These are phyloP conservation scores for Pogonus chalceus DNA, from an alignment of 1,140 invertebrate species.

Conservation along the genomic window DNA sequence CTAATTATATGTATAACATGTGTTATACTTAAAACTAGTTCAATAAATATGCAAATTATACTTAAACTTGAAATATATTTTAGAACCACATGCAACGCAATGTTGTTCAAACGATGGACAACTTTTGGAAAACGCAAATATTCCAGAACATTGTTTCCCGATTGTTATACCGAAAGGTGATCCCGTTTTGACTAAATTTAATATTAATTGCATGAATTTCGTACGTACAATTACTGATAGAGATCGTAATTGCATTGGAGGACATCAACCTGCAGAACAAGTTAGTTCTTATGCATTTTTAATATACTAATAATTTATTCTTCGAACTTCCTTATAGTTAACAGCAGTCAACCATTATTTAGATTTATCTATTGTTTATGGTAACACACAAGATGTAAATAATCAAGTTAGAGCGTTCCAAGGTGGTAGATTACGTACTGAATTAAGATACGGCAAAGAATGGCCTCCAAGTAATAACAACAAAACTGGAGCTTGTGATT, in stretches of 20 bases:
- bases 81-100: slow-evolving; percentile 52
- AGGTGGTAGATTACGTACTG: slow-evolving; percentile 53
- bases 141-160: slow-evolving; percentile 62
- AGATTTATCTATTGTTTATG: slow-evolving; percentile 79
- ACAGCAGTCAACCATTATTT: slow-evolving; percentile 74
- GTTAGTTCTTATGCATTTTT: slow-evolving; percentile 34
- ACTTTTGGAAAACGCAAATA: slow-evolving; percentile 38
- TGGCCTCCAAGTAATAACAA: slow-evolving; percentile 60
- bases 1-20: too few relatives aligned
- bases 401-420: slow-evolving; percentile 48
- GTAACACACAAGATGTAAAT: slow-evolving; percentile 55
- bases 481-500: slow-evolving; percentile 48
- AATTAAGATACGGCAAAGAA: slow-evolving; percentile 50
- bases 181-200: slow-evolving; percentile 57
- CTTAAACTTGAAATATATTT: slow-evolving; percentile 10
- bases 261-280: slow-evolving; percentile 58
- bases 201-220: slow-evolving; percentile 74
- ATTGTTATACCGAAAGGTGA: slow-evolving; percentile 76
- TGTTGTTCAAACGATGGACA: slow-evolving; percentile 62
- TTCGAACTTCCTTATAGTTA: too few relatives aligned
- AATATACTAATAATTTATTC: slow-evolving; percentile 17
- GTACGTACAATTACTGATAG: slow-evolving; percentile 65
- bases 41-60: too few relatives aligned
- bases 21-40: too few relatives aligned
- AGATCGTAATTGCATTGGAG: slow-evolving; percentile 52